Percentiles rank a stretch among this genome's conserved stretches.
Conservation (phyloP, 2,113 vertebrate genomes). For the Alexandromys fortis region DNA sequence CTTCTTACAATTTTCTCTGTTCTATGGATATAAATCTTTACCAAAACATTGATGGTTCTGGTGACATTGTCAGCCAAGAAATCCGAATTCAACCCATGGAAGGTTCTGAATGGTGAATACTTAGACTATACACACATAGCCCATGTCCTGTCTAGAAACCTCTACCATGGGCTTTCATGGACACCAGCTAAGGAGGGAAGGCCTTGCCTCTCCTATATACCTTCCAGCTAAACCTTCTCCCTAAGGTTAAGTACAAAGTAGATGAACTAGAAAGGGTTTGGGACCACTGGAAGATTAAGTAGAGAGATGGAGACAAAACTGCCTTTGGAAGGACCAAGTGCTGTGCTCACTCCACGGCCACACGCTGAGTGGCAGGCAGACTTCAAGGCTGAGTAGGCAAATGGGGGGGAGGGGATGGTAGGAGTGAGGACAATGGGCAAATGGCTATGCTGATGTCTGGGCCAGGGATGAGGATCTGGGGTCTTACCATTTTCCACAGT, state of each 20-base stretch:
- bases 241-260: background rate
- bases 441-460: background rate
- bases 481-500: conserved; percentile 86
- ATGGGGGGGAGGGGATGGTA: too few species aligned
- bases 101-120: background rate
- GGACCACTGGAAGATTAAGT: background rate
- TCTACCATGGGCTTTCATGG: background rate
- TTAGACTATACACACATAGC: background rate
- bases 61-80: background rate
- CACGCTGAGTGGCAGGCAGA: fast-evolving
- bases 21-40: background rate
- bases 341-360: background rate
- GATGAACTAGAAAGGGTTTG: background rate
- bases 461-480: background rate
- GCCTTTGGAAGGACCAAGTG: background rate
- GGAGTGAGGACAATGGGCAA: background rate
- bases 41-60: background rate
- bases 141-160: background rate
- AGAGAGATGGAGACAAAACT: background rate
- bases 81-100: background rate
- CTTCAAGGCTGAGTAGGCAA: background rate
- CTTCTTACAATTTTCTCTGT: background rate
- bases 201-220: background rate
- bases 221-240: background rate
- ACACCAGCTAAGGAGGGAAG: background rate